Evolutionary conservation across 2,888 invertebrate species (phyloP).

Genomic region (Andrena minutula): DNA sequence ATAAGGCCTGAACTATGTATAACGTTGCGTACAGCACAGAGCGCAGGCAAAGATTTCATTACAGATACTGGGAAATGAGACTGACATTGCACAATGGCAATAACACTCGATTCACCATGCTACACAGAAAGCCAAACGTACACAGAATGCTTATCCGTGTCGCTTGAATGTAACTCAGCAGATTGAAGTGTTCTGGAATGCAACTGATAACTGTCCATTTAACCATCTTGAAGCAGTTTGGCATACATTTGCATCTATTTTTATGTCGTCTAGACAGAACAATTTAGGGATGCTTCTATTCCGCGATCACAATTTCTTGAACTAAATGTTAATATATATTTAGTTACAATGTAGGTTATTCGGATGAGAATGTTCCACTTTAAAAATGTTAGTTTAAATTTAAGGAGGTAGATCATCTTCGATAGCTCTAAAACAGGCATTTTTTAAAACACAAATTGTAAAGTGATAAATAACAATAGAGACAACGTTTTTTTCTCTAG

Average conservation of each 20-base stretch:
- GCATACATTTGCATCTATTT: background rate
- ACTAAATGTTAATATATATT: too few relatives aligned
- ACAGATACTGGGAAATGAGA: conserved; percentile 80
- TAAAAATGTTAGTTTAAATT: too few relatives aligned
- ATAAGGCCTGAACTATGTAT: conserved; percentile 51
- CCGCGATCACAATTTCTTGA: too few relatives aligned
- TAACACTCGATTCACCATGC: conserved; percentile 74
- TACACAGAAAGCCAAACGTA: conserved; percentile 12
- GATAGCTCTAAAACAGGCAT: too few relatives aligned
- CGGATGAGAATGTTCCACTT: too few relatives aligned
- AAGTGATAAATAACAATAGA: too few relatives aligned
- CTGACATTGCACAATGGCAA: conserved; percentile 75
- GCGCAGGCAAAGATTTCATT: conserved; percentile 78
- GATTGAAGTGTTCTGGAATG: conserved; percentile 15
- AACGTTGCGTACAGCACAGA: conserved; percentile 33
- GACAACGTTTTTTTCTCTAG: too few relatives aligned
- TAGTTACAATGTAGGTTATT: too few relatives aligned
- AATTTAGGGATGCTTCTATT: too few relatives aligned
- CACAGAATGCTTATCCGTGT: conserved; percentile 1
- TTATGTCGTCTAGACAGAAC: background rate
- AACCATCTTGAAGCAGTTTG: conserved; percentile 3
- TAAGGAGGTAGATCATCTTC: too few relatives aligned
- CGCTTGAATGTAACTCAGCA: background rate
- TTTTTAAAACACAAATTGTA: too few relatives aligned
- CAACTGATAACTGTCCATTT: conserved; percentile 39